These are phyloP conservation scores for Pachycephala philippinensis DNA, from an alignment of 2,113 vertebrate species.

Conservation along the genomic window DNA sequence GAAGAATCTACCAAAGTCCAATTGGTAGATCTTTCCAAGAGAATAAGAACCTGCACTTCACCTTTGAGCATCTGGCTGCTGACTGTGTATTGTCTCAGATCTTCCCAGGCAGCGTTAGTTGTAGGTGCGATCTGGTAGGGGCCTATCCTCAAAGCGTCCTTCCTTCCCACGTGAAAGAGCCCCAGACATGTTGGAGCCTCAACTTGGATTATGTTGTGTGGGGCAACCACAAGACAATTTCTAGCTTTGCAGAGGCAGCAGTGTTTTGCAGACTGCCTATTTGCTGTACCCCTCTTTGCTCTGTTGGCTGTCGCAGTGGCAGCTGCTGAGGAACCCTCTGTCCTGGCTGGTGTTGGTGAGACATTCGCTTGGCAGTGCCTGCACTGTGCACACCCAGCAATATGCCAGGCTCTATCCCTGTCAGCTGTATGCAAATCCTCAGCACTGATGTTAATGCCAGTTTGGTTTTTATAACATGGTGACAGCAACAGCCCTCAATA, in stretches of 20 bases:
- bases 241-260: neutral
- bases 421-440: constrained; percentile 54
- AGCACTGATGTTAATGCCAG: constrained; percentile 19
- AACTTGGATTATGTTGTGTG: neutral
- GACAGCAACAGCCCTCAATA: constrained; percentile 64
- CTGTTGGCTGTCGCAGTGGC: neutral
- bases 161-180: neutral
- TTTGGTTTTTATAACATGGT: constrained; percentile 54
- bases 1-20: neutral
- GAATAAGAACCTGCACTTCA: neutral
- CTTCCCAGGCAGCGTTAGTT: neutral
- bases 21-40: neutral
- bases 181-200: neutral
- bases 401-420: constrained; percentile 26
- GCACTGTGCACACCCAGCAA: neutral
- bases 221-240: neutral
- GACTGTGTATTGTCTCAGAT: neutral
- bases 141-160: neutral
- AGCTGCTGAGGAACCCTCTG: neutral
- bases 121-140: neutral
- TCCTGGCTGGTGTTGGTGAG: neutral
- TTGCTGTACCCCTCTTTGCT: neutral
- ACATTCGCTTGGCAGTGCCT: neutral
- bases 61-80: neutral
- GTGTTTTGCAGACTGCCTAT: neutral